Base-by-base conservation (phyloP, 2,888 invertebrate species). In the Malthinus flaveolus region DNA sequence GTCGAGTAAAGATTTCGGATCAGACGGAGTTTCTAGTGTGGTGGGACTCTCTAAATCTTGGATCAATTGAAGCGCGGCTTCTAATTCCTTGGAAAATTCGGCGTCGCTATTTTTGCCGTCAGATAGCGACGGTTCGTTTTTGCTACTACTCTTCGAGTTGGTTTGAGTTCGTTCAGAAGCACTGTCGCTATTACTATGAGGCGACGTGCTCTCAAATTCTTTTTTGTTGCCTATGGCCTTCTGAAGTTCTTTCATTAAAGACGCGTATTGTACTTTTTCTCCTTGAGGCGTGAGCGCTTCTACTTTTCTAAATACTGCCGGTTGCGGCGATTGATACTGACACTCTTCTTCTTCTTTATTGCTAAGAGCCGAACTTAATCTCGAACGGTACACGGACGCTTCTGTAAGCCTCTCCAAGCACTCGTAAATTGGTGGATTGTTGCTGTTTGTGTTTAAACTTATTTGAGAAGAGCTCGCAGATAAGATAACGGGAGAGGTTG, bases 21-120 rank as follows among this genome's bases (percentile, higher is more conserved):
- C 80, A 4, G 79, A 79, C 0, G 80, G 79, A 10, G 79, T 80
- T 58, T 80, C 80, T 42, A 76, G 74, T 13, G 80, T 80, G 62
- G 80, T 80, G 1, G 81, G 81, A 66, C 80, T 80, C 66, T 81
- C 81, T 59, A 81, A 67, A 65, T 81, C 81, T 67, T 81, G 81
- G 49, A 82, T 81, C 35, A 81, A 67, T 64, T 82, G 80, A 32
- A 81, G 68, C 3, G 80, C 81, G 2, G 81, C 81, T 64, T 81
- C 81, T 50, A 81, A 68, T 66, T 82, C 81, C 64, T 79, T 80
- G 32, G 79, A 80, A 64, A 81, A 80, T 63, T 81, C 80, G 2
- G 79, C 75, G 62, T 81, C 80, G 68, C 80, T 80, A 56, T 75
- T 77, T 62, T 79, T 75, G 23, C 71, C 71, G 31, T 73, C 74